Conservation (phyloP, 2,888 invertebrate species). For the Fissipunctia ypsillon region DNA sequence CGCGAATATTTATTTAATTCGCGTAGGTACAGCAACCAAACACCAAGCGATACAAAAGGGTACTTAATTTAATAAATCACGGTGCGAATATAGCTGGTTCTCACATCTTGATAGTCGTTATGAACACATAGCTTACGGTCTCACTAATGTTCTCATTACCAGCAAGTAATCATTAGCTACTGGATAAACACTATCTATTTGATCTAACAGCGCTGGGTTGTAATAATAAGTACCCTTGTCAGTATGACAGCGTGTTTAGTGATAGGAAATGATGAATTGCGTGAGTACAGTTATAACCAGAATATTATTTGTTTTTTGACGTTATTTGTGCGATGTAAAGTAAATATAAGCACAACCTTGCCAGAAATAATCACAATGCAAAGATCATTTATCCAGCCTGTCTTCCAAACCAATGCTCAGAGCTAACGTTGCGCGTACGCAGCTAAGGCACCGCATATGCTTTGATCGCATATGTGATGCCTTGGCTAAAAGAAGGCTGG, state of each 20-base stretch:
- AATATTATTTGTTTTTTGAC: neutral
- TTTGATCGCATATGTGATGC: accelerated
- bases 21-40: no score
- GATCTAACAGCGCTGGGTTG: slow-evolving; percentile 22
- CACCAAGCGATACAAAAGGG: neutral
- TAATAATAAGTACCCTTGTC: slow-evolving; percentile 47
- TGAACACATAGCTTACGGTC: slow-evolving; percentile 43
- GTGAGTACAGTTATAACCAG: neutral
- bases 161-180: slow-evolving; percentile 50
- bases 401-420: neutral
- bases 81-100: slow-evolving; percentile 15
- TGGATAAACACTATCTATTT: slow-evolving; percentile 48
- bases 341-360: neutral
- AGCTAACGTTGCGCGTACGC: neutral
- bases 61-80: slow-evolving; percentile 43
- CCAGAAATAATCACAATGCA: neutral
- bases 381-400: neutral
- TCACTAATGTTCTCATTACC: slow-evolving; percentile 56
- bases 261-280: slow-evolving; percentile 21
- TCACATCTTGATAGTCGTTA: slow-evolving; percentile 45
- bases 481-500: no score
- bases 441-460: neutral
- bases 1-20: neutral
- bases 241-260: neutral
- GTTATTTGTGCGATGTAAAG: neutral